Evolutionary conservation across 2,888 invertebrate species (phyloP), one percentile per base, ranked within the genome.

Genomic region (Netelia fuscicornis): DNA sequence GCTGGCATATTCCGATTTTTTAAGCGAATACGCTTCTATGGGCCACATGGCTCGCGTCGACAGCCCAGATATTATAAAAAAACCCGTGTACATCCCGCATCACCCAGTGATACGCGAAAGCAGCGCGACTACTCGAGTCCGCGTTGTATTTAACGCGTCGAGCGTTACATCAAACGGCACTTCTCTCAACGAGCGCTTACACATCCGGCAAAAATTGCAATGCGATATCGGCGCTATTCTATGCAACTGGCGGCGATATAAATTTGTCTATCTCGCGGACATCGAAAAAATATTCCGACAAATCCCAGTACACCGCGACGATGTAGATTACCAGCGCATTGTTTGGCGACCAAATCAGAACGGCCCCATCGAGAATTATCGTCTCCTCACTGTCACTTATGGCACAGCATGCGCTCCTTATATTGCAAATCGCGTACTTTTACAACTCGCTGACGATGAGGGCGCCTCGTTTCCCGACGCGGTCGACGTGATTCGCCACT

Each of bases 371-470:
- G 52, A 44, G 2, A 30, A 56, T 5, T 87, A 81, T 23, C 65
- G 76, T 5, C 72, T 86, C 23, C 56, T 81, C 10, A 86, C 84
- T 1, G 81, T 87, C 6, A 86, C 86, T 0, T 87, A 84, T 25
- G 86, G 86, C 2, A 84, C 80, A 20, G 80, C 84, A 2, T 81
- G 86, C 6, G 89, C 88, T 0, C 89, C 89, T 0, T 90, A 76
- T 67, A 72, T 88, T 5, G 88, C 91, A 1, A 85, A 85, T 0
- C 56, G 88, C 30, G 84, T 84, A 8, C 75, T 90, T 10, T 62
- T 86, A n/a, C 87, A 89, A 70, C 65, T 90, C 2, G 89, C 88
- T 2, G 11, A 79, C 25, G 77, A 77, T 8, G 30, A 82, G 2
- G 85, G 56, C 13, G 11, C 25, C 0, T 1, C 30, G 1, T 78